phyloP scores from a whole-genome alignment of 2,797 vertebrate genomes.

The Amphiprion clarkii region DNA sequence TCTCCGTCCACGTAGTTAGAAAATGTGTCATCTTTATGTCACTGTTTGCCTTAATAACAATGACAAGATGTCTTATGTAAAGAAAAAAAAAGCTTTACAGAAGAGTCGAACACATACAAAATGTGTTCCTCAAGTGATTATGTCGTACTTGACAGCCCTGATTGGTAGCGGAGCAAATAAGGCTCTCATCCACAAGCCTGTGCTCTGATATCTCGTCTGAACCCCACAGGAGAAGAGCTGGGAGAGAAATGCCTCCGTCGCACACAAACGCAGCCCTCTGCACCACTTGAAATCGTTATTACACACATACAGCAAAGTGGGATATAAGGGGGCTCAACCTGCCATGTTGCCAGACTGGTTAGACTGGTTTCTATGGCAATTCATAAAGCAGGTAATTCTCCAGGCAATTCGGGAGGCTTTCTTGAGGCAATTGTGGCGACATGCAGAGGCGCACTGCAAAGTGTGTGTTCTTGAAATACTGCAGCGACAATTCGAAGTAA shows the following conservation, averaged over 20 bases:
- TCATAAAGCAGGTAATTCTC: slow-evolving; percentile 35
- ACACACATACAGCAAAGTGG: slow-evolving; percentile 27
- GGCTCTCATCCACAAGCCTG: slow-evolving; percentile 39
- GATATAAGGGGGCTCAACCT: slow-evolving; percentile 30
- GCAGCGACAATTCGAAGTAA: slow-evolving; percentile 33
- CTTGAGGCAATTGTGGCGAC: slow-evolving; percentile 29
- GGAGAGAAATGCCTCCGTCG: slow-evolving; percentile 22
- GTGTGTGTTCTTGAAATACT: slow-evolving; percentile 34
- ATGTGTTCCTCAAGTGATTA: slow-evolving; percentile 56
- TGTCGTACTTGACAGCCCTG: slow-evolving; percentile 35
- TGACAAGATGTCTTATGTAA: neutral
- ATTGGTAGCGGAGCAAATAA: slow-evolving; percentile 39
- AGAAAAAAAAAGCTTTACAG: slow-evolving; percentile 10
- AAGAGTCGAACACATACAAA: slow-evolving; percentile 31
- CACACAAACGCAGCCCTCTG: slow-evolving; percentile 20
- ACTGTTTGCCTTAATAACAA: slow-evolving; percentile 5
- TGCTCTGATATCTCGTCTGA: slow-evolving; percentile 45
- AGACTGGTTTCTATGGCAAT: slow-evolving; percentile 49
- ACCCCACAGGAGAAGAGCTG: slow-evolving; percentile 11
- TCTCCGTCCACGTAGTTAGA: neutral
- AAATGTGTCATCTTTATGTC: neutral
- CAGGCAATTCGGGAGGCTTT: slow-evolving; percentile 36
- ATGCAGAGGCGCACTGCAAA: slow-evolving; percentile 4
- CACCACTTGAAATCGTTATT: slow-evolving; percentile 35
- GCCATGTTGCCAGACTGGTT: slow-evolving; percentile 1